Conservation (phyloP, 2,888 invertebrate species). For the Trisateles emortualis region DNA sequence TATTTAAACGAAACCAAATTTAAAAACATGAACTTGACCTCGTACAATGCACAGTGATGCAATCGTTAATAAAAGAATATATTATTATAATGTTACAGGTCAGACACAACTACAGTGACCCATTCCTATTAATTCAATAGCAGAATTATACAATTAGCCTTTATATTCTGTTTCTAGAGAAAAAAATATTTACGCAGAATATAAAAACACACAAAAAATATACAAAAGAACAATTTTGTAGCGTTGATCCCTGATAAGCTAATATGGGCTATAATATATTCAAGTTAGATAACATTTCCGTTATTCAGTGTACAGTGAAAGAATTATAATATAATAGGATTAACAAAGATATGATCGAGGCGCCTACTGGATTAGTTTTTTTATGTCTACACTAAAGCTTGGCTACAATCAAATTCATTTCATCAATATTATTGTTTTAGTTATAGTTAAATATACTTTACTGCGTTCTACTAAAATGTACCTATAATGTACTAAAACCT, state of each 20-base stretch:
- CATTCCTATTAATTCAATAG: constrained; percentile 36
- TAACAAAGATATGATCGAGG: constrained; percentile 44
- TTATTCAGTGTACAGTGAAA: constrained; percentile 26
- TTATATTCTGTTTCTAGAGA: constrained; percentile 14
- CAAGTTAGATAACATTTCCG: constrained; percentile 38
- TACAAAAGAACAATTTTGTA: constrained; percentile 25
- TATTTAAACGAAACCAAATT: no score
- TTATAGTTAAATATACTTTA: not conserved
- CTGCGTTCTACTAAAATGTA: no score
- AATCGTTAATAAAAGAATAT: constrained; percentile 20
- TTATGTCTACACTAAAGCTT: constrained; percentile 49
- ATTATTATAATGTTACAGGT: constrained; percentile 4
- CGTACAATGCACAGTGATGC: constrained; percentile 18
- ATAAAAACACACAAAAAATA: constrained; percentile 2
- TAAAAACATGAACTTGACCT: no score
- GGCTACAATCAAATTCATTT: constrained; percentile 50
- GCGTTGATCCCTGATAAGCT: constrained; percentile 41
- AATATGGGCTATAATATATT: constrained; percentile 33
- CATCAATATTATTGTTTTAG: constrained; percentile 31
- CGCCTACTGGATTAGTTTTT: constrained; percentile 59
- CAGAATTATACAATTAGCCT: constrained; percentile 31
- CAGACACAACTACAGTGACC: constrained; percentile 7
- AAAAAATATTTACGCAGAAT: constrained; percentile 29
- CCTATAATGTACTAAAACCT: no score
- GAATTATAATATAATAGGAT: constrained; percentile 56